Base-by-base conservation (phyloP, 2,797 vertebrate genomes). In the Cephalopachus bancanus region DNA sequence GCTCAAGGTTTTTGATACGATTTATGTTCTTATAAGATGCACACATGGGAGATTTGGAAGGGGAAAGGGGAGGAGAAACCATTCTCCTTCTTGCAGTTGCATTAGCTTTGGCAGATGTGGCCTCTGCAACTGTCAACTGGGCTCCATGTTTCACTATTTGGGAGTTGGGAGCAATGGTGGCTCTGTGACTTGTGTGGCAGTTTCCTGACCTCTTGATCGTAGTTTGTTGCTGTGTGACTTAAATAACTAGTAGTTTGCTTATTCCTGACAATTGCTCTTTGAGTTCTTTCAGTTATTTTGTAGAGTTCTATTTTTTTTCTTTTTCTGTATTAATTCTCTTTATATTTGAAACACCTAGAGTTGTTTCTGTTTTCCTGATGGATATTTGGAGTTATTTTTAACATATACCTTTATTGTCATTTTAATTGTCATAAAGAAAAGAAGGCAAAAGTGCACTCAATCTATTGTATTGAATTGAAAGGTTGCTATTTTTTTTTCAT, bases 381-480 rank as follows among this genome's bases (percentile, higher is more conserved):
- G 30, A 37, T 81, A 55, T 62, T 51, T 62, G 33, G 33, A 87
- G 49, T 69, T 69, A n/a, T 16, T 44, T 74, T 76, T 37, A 79
- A 28, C 44, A 22, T 71, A 26, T 44, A 33, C n/a, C 12, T 78
- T 60, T 44, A 24, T 19, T 44, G 33, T 53, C 55, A 71, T 37
- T 78, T 65, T 95, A 78, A 79, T 60, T 19, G n/a, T 71, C 10
- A 51, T 26, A 49, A 91, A 33, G 69, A 80, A 94, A 83, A 19
- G 33, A 37, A 71, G 67, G 78, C 8, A 44, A 65, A 65, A 19
- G 2, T 15, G 3, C 2, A 44, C 5, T 49, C 15, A n/a, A 19
- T 64, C 19, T 51, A 24, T 85, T 85, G 19, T 69, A 10, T 81
- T 80, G 44, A 93, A 57, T 3, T 74, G 53, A 44, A 91, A 91